A percentile compares a stretch with the other conserved stretches of the same genome.
Conservation (phyloP, 2,113 vertebrate species). For the Casuarius casuarius region DNA sequence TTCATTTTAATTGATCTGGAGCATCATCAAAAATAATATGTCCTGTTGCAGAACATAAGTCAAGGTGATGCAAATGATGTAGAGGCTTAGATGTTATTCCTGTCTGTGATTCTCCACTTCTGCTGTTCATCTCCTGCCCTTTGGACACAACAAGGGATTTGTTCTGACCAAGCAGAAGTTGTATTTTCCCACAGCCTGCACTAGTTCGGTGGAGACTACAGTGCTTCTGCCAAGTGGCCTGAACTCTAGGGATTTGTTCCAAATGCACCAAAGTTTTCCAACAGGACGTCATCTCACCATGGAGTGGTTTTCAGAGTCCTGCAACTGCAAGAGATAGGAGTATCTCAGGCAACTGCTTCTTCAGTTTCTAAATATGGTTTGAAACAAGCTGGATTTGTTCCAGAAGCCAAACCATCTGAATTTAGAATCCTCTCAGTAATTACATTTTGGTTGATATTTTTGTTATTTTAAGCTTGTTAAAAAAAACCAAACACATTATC, state of each 20-base stretch:
- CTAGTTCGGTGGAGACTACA: not conserved
- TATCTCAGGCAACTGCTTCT: not conserved
- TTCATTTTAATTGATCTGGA: not conserved
- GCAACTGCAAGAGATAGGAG: not conserved
- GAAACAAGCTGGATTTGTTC: not conserved
- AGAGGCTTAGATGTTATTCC: not conserved
- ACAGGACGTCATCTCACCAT: not conserved
- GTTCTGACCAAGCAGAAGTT: not conserved
- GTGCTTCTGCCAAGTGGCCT: not conserved
- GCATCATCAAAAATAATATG: not conserved
- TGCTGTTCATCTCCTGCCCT: not conserved
- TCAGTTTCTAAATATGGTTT: not conserved
- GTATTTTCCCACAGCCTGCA: conserved; percentile 5
- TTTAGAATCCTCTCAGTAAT: not conserved
- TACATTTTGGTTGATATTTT: not conserved
- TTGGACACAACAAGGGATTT: not conserved
- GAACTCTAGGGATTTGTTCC: not conserved
- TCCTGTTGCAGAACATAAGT: not conserved
- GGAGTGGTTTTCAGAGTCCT: not conserved
- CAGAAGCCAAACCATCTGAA: not conserved
- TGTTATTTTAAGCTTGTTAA: not conserved
- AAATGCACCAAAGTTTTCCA: not conserved
- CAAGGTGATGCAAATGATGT: not conserved
- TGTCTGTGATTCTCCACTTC: not conserved
- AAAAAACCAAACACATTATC: not conserved